These are phyloP conservation scores for Aleadryas rufinucha DNA, from an alignment of 2,113 vertebrate species.

Conservation along the genomic window DNA sequence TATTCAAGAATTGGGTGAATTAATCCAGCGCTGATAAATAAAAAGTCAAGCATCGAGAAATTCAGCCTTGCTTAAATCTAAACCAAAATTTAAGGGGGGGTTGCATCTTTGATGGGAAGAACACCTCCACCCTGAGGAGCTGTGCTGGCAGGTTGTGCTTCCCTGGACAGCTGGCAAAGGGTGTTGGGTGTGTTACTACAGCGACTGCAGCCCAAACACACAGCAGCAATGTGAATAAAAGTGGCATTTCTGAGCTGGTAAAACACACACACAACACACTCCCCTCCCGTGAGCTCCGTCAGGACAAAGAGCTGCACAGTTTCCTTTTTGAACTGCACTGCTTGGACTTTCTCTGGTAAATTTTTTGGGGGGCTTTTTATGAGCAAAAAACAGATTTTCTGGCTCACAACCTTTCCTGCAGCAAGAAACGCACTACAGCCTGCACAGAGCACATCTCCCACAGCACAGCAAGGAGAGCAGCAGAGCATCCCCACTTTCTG, in stretches of 20 bases:
- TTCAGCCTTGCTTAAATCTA: neutral
- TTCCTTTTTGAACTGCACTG: neutral
- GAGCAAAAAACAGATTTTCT: neutral
- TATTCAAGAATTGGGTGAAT: accelerated
- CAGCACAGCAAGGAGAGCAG: neutral
- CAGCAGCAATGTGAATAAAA: neutral
- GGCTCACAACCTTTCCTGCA: neutral
- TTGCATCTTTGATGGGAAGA: neutral
- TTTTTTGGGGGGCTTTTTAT: neutral
- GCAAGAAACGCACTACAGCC: neutral
- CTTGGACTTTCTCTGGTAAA: neutral
- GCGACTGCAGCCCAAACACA: neutral
- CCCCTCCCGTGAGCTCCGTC: accelerated
- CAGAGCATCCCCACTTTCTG: neutral
- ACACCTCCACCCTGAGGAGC: neutral
- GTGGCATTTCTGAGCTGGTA: neutral
- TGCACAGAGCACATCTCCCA: neutral
- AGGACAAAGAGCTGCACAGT: neutral
- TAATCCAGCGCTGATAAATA: neutral
- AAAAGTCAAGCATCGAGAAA: neutral
- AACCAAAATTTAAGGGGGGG: neutral
- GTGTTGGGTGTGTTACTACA: neutral
- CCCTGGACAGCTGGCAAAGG: neutral
- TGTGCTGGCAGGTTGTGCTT: neutral
- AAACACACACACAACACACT: neutral